Evolutionary conservation across 37 sponge, comb jelly and placozoan genomes (phyloP).

Genomic region (Cliona cf. orientalis): DNA sequence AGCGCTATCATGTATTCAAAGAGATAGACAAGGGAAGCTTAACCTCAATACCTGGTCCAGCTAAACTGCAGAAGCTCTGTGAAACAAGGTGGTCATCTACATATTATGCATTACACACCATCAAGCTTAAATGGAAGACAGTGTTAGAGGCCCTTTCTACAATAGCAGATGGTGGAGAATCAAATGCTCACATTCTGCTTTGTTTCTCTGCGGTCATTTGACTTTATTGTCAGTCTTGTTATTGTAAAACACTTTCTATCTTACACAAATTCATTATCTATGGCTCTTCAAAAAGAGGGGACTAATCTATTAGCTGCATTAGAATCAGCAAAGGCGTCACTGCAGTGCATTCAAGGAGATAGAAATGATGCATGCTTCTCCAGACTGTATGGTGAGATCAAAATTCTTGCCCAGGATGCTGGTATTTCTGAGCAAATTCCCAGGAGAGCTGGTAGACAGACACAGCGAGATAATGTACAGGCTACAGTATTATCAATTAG

Average conservation of each 20-base stretch:
- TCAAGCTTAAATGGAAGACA: not conserved
- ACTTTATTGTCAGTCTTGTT: not conserved
- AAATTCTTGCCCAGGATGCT: not conserved
- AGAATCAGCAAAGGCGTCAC: not conserved
- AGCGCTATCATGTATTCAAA: not conserved
- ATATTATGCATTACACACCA: not conserved
- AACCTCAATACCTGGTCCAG: not conserved
- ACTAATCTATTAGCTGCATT: not conserved
- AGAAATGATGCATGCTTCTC: slow-evolving; percentile 8
- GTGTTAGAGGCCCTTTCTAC: not conserved
- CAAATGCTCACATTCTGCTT: not conserved
- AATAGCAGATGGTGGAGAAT: not conserved
- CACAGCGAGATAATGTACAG: not conserved
- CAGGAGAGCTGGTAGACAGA: not conserved
- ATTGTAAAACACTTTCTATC: not conserved
- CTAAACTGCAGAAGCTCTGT: not conserved
- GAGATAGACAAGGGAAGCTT: not conserved
- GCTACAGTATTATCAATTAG: too few relatives aligned
- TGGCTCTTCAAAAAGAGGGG: not conserved
- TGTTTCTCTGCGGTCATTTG: not conserved
- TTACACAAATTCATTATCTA: not conserved
- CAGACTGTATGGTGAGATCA: not conserved
- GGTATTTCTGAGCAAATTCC: slow-evolving; percentile 2
- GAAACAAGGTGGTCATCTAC: not conserved
- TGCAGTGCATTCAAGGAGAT: slow-evolving; percentile 3